Evolutionary conservation across 1,140 invertebrate genomes (phyloP), one percentile per base, ranked within the genome.

Genomic region (Battus philenor): DNA sequence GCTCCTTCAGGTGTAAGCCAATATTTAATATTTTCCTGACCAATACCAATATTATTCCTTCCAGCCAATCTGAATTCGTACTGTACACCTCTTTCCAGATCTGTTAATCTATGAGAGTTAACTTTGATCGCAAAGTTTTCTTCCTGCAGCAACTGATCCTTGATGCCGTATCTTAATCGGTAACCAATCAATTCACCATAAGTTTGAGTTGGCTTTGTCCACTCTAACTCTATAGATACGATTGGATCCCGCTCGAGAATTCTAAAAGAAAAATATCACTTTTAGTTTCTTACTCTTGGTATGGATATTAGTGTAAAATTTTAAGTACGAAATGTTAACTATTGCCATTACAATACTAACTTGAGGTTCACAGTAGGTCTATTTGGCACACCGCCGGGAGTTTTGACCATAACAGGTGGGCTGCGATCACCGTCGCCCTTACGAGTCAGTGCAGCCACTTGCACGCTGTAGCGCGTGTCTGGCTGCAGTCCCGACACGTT

Each of bases 11-110:
- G 97, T 4, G 96, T 98, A 27, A 91, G 90, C 80, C 96, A 93
- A 58, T 93, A 93, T 62, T 93, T 92, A 0, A 97, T 93, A 0
- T 93, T 92, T 75, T 98, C 96, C 80, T 98, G 96, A 1, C 97
- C 97, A 64, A 93, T 94, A 22, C 96, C 97, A 16, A 98, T 94
- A 44, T 93, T 90, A 86, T 98, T 99, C 64, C 92, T 92, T 0
- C 96, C 97, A 0, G 96, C 92, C 1, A 99, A 91, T 51, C 96
- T 89, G 68, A 98, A 98, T 80, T 99, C 97, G 78, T 99, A 99
- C 50, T 95, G 93, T 0, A 97, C 93, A 0, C 97, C 97, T 54
- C 94, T 90, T 80, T 98, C 96, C 85, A 92, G 77, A 67, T 92
- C 90, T 47, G 87, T 90, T 36, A 92, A 90, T 50, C 87, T 88